Base-by-base conservation (phyloP, 2,113 vertebrate genomes). In the Camelus dromedarius region DNA sequence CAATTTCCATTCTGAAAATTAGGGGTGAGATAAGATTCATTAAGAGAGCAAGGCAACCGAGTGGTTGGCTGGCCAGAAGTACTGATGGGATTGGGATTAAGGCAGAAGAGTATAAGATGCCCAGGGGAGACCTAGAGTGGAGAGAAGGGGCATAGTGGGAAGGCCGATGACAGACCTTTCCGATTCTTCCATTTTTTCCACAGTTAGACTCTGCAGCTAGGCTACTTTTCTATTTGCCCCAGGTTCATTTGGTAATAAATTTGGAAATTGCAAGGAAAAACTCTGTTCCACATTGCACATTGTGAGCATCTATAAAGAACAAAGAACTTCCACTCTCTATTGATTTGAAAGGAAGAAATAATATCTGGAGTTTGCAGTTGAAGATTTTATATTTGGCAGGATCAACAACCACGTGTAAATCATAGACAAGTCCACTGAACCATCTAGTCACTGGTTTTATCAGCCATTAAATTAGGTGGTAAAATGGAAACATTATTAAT, bases 301-400 rank as follows among this genome's bases (percentile, higher is more conserved):
- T 38, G 50, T 38, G 56, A 69, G 66, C 2, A 35, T 79, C 76
- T 70, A 48, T 2, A 70, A 85, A 50, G n/a, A 77, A 48, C 66
- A 88, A 90, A 94, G 42, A 58, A 66, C 5, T 16, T 73, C 60
- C 48, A 3, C 28, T 84, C 19, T 67, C 15, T 73, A 19, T 69
- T 75, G 58, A 10, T 86, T 92, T 92, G 60, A 80, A 91, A 80
- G 50, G 70, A 95, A 88, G 5, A 72, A 82, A 50, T 52, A 60
- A 16, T 67, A 82, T 56, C 42, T 86, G 42, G 48, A 76, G 35
- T 93, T 79, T 89, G 38, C 20, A n/a, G 8, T 46, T 56, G 46
- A 73, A 93, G 64, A 11, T 32, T 97, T 90, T 73, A 56, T 86
- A 20, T 90, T 94, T 48, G 76, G 38, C 48, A 93, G 64, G 70